A percentile compares a stretch with the other conserved stretches of the same genome.
phyloP scores from a whole-genome alignment of 2,113 vertebrate genomes.

The Bolborhynchus lineola region DNA sequence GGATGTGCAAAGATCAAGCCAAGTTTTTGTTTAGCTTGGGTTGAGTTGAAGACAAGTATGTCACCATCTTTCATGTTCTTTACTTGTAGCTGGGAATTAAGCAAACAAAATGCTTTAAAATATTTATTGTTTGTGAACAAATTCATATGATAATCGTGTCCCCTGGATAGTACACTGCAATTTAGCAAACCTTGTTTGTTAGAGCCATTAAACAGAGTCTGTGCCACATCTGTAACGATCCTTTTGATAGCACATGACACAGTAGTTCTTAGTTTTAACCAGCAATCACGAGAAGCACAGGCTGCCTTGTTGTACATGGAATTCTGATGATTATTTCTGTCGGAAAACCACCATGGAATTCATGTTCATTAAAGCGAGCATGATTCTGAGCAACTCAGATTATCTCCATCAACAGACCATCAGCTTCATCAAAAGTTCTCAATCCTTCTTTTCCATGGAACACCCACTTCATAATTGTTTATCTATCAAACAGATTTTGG shows the following conservation, averaged over 20 bases:
- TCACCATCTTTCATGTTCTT: not conserved
- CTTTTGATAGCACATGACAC: not conserved
- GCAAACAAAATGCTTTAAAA: not conserved
- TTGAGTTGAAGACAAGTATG: rapidly evolving
- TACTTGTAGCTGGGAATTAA: not conserved
- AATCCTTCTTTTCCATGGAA: not conserved
- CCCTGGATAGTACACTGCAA: not conserved
- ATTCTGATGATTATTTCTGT: not conserved
- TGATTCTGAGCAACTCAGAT: not conserved
- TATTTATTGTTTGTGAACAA: not conserved
- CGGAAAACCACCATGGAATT: not conserved
- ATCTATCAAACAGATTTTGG: not conserved
- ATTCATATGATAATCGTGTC: not conserved
- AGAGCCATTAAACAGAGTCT: not conserved
- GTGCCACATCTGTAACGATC: not conserved
- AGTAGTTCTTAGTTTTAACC: not conserved
- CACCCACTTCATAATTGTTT: not conserved
- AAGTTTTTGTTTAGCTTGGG: not conserved
- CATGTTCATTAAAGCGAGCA: not conserved
- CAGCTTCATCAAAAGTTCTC: not conserved
- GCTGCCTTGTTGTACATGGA: not conserved
- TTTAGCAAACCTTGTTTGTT: not conserved
- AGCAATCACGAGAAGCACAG: not conserved
- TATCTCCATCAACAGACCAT: not conserved
- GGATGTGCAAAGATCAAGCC: not conserved